Conservation (phyloP, 2,797 vertebrate genomes). For the Cichlasoma orientale region DNA sequence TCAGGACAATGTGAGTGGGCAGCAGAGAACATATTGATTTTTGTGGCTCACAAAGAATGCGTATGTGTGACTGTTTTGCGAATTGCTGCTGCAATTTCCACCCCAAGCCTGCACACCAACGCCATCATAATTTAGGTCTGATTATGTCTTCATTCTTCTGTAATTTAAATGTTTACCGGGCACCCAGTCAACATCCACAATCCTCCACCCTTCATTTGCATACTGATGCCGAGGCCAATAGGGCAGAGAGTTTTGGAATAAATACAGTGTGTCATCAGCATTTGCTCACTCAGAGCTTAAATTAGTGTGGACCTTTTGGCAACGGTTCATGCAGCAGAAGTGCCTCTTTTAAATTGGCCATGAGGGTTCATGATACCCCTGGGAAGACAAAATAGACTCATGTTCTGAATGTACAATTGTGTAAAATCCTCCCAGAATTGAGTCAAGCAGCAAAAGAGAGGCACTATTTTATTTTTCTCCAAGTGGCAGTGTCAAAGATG, state of each 20-base stretch:
- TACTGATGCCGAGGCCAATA: constrained; percentile 77
- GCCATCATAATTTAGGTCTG: constrained; percentile 70
- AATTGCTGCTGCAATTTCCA: constrained; percentile 53
- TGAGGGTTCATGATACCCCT: constrained; percentile 57
- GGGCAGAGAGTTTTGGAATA: constrained; percentile 71
- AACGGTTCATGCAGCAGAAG: constrained; percentile 41
- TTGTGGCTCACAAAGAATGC: constrained; percentile 48
- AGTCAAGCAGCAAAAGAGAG: not conserved
- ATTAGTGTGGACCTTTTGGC: constrained; percentile 73
- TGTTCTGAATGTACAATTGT: constrained; percentile 39
- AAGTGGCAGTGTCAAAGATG: constrained; percentile 16
- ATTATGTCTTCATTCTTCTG: constrained; percentile 73
- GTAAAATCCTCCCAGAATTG: constrained; percentile 32
- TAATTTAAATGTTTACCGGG: constrained; percentile 79
- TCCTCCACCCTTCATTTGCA: constrained; percentile 76
- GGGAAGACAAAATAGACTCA: constrained; percentile 56
- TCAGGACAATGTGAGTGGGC: constrained; percentile 59
- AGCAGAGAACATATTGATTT: constrained; percentile 69
- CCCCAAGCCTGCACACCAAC: not conserved
- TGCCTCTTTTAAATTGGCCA: constrained; percentile 65
- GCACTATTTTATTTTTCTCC: constrained; percentile 24
- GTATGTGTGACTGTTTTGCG: constrained; percentile 53
- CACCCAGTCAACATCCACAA: constrained; percentile 64
- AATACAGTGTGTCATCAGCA: constrained; percentile 75
- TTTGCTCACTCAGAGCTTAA: constrained; percentile 69